phyloP scores from a whole-genome alignment of 2,113 vertebrate species.

The Microcebus ravelobensis region DNA sequence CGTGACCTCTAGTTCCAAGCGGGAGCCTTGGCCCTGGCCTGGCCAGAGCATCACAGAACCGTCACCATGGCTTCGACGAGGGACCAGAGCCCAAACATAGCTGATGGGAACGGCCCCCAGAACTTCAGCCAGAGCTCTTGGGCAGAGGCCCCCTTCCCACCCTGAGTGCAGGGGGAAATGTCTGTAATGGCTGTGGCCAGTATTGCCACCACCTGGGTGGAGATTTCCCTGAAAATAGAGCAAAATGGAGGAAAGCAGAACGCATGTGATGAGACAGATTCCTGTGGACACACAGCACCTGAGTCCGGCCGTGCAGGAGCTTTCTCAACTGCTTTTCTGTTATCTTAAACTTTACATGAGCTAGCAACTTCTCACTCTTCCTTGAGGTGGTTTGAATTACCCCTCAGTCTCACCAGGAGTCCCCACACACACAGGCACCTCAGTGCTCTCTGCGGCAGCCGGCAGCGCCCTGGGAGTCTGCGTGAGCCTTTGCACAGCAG shows the following conservation, averaged over 20 bases:
- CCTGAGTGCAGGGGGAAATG: neutral
- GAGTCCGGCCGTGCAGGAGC: neutral
- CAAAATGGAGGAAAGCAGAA: conserved; percentile 15
- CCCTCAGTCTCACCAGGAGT: neutral
- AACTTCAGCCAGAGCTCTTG: neutral
- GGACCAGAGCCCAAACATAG: neutral
- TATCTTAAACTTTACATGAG: neutral
- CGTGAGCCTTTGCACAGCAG: neutral
- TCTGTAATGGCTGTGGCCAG: neutral
- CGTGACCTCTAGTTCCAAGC: neutral
- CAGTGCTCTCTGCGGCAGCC: too few relatives aligned
- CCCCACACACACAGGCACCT: neutral
- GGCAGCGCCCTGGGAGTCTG: neutral
- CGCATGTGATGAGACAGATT: neutral
- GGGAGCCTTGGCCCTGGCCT: neutral
- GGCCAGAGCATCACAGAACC: neutral
- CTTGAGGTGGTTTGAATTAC: neutral
- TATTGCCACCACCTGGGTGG: neutral
- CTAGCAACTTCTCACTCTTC: neutral
- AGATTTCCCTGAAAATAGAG: neutral
- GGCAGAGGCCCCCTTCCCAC: neutral
- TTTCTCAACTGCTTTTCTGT: neutral
- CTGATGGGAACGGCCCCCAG: neutral
- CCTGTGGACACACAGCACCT: neutral
- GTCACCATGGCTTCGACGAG: neutral